Conservation (phyloP, 1,140 invertebrate species). For the Panagrolaimus sp. region DNA sequence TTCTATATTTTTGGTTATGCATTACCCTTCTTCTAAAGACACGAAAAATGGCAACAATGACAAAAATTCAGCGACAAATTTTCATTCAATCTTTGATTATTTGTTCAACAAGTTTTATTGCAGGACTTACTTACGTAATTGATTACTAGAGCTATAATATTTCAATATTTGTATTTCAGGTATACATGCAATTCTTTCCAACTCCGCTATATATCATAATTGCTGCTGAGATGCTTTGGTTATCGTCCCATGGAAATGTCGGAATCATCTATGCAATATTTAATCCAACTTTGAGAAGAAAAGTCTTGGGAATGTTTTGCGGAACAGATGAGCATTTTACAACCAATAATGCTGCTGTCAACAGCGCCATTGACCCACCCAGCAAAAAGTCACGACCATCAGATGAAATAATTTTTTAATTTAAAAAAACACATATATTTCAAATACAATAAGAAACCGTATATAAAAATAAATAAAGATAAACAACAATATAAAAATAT, state of each 20-base stretch:
- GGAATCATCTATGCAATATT: background rate
- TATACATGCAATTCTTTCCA: slow-evolving; percentile 7
- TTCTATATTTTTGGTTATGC: background rate
- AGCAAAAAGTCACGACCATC: no score
- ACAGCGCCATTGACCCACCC: no score
- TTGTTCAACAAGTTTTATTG: background rate
- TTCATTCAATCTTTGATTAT: background rate
- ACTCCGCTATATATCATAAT: background rate
- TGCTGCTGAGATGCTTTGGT: background rate
- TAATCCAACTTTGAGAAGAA: background rate
- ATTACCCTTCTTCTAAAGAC: background rate
- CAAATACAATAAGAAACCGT: no score
- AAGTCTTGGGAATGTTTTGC: background rate
- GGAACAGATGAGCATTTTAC: no score
- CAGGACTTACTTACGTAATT: background rate
- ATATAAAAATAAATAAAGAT: no score
- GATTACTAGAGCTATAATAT: background rate
- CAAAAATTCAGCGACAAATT: background rate
- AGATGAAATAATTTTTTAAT: no score
- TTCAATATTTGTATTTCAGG: background rate
- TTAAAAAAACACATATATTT: no score
- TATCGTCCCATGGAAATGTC: background rate
- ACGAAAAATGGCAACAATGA: background rate
- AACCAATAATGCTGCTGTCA: no score
- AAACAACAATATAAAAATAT: no score